Evolutionary conservation across 64 coral and sea anemone genomes (phyloP), one percentile per base, ranked within the genome.

Genomic region (Montipora capricornis): DNA sequence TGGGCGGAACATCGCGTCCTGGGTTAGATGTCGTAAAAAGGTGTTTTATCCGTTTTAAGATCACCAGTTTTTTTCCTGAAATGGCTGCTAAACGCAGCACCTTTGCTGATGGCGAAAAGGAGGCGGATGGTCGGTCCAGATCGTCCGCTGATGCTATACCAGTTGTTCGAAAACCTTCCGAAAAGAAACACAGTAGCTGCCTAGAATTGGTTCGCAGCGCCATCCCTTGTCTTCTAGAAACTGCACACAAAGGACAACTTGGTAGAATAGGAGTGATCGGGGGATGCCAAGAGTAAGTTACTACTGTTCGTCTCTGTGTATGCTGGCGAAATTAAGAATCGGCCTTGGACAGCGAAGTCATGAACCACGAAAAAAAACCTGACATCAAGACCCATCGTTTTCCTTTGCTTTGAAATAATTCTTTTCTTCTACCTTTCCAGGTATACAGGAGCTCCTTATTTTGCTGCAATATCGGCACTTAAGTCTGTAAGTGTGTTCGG

Each of bases 371-470:
- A 8, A 57, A 57, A 11, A 1, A 37, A 1, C 0, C 11, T 11
- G 53, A 57, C 53, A 57, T 57, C 53, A 57, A 57, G 37, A 37
- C 37, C 37, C 37, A 37, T 37, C 37, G 37, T 37, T 37, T 37
- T 37, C 37, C 37, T 37, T 37, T 55, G 61, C 1, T 64, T 64
- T 64, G 3, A 4, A 10, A n/a, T 52, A 44, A 16, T 45, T 68
- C 24, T 64, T 59, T 73, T 80, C 6, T 83, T 47, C 44, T 49
- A 12, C 45, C 20, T 90, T 49, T 47, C 37, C 80, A 99, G 98
- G 68, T 99, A 99, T 57, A 99, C 98, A 47, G 98, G 98, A 22
- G 98, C 98, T 55, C 98, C 98, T 13, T 99, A 99, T 85, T 99
- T 96, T 96, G 98, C 98, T 68, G 95, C 95, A 44, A 99, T 99